These are phyloP conservation scores for Tragelaphus buxtoni DNA, from an alignment of 2,113 vertebrate species.

Conservation along the genomic window DNA sequence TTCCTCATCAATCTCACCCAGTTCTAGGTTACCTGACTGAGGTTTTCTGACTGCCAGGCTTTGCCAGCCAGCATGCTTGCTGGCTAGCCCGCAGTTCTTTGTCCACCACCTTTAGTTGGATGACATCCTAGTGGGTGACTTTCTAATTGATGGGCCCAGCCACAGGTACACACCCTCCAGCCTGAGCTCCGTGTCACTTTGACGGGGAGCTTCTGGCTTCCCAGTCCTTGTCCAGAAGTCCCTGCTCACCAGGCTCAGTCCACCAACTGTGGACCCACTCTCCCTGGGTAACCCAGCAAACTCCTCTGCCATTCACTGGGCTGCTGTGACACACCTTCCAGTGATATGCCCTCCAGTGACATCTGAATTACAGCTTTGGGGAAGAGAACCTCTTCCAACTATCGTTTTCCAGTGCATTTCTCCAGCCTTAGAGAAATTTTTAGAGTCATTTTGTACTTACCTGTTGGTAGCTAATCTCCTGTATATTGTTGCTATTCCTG, in stretches of 20 bases:
- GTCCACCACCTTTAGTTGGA: neutral
- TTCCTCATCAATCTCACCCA: neutral
- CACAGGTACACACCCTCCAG: neutral
- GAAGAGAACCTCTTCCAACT: neutral
- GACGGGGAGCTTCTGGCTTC: neutral
- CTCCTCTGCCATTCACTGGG: rapidly evolving
- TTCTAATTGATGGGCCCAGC: neutral
- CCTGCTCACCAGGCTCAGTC: neutral
- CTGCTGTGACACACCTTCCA: too few species aligned
- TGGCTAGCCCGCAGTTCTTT: neutral
- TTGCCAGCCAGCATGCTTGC: neutral
- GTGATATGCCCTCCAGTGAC: neutral
- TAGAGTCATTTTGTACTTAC: neutral
- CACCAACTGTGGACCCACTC: neutral
- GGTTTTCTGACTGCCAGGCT: neutral
- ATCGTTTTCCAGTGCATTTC: neutral
- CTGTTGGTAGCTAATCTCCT: neutral
- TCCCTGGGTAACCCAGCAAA: neutral
- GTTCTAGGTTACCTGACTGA: neutral
- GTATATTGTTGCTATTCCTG: neutral
- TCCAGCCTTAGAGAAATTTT: neutral
- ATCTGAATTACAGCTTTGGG: neutral
- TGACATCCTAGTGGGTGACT: neutral
- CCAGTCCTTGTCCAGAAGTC: too few species aligned
- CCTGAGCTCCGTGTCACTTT: neutral